Evolutionary conservation across 1,140 invertebrate species (phyloP), one percentile per base, ranked within the genome.

Genomic region (Saccostrea glomerata): DNA sequence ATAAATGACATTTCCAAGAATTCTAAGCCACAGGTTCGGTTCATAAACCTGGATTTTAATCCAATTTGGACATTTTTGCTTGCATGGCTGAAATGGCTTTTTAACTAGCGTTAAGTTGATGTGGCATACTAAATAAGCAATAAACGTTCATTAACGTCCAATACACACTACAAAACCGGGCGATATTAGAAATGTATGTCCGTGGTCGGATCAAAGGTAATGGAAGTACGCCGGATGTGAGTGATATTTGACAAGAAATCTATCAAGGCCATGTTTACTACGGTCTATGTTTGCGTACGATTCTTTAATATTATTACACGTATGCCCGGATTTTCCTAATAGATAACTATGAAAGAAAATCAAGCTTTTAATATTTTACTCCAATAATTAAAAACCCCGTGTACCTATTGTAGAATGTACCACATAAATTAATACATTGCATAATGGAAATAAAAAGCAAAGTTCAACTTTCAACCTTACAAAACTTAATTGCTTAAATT

Each of bases 181-280:
- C 17, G 17, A 66, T 20, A 66, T 66, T 23, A n/a, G 60, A 66
- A 30, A 3, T 30, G 70, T 40, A 13, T 13, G 25, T 30, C 23
- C 15, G 23, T 77, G 70, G 17, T 63, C 58, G 58, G 58, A 63
- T 63, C 6, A 17, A 20, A n/a, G 58, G 30, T 77, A 77, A 15
- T 15, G 70, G 30, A 1, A 15, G 30, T 15, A 36, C 25, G 70
- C 30, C 70, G 70, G 70, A 77, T 15, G 25, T 77, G 23, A 25
- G 25, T 77, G 25, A 25, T 30, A 30, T 30, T 77, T 77, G 70
- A 77, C 70, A 77, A 77, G 70, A 77, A 77, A 77, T 30, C 25
- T 36, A 77, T 77, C 70, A 77, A 77, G 70, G 70, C 70, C 70
- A 77, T 11, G 13, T 77, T 77, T 77, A 77, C 70, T 77, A 77